Base-by-base conservation (phyloP, 2,888 invertebrate species). In the Brassicogethes aeneus region DNA sequence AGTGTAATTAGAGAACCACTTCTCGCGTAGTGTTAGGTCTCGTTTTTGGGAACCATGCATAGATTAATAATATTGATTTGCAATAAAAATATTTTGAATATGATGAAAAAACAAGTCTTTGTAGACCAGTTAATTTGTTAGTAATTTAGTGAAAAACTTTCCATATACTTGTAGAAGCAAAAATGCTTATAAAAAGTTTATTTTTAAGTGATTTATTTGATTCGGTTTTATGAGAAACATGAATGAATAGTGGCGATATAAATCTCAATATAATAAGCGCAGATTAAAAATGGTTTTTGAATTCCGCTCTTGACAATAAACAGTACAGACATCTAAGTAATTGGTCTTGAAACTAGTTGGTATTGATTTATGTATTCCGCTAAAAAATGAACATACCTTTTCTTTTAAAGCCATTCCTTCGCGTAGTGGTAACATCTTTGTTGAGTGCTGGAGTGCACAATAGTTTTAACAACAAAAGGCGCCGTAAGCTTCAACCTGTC, bases 401-500 rank as follows among this genome's bases (percentile, higher is more conserved):
- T 23, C 23, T 23, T 32, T 32, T 32, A 7, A 12, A 10, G 14
- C 14, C 32, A 32, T 13, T 32, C 14, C 32, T 7, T 8, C 10
- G 14, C 32, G 32, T 8, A 8, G 32, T 32, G 32, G 10, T 32
- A 32, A 32, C 32, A 13, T 32, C 10, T 32, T 13, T 13, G 32
- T 32, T 32, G 32, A 32, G 32, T 32, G 32, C 8, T 12, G 32
- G 12, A 32, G 14, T 32, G 32, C 14, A 32, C 32, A 32, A 32
- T 32, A 32, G 32, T 32, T 32, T 32, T 32, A 32, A 32, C 32
- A 32, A 32, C 32, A 32, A 32, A 32, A 32, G 32, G 12, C 32
- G 32, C 12, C 32, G 14, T 32, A 12, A 32, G 40, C 55, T 56
- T 56, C 56, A 54, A 55, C 57, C 56, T 57, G 57, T 62, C 59